Conservation (phyloP, 2,797 vertebrate genomes). For the Enteromius paludinosus region DNA sequence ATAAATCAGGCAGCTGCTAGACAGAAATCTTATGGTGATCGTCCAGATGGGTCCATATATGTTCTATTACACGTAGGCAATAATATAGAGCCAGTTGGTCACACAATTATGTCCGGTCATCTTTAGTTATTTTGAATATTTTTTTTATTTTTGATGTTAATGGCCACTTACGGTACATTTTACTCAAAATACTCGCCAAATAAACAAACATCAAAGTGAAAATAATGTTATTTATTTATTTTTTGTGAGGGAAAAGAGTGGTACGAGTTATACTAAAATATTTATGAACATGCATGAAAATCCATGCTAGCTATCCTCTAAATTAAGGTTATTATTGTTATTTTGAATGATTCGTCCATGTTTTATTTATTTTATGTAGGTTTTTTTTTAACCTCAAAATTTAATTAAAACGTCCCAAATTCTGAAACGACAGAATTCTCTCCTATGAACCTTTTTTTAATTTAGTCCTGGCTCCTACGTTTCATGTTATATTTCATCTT, state of each 20-base stretch:
- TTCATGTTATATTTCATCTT: not conserved
- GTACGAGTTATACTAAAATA: not conserved
- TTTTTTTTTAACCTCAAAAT: too few relatives aligned
- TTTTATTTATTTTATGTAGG: too few relatives aligned
- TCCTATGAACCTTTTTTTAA: too few relatives aligned
- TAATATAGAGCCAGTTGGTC: not conserved
- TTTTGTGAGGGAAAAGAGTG: not conserved
- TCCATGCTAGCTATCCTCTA: too few relatives aligned
- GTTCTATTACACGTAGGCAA: not conserved
- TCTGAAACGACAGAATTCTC: too few relatives aligned
- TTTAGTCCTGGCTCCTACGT: too few relatives aligned
- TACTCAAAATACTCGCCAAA: not conserved
- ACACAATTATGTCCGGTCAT: not conserved
- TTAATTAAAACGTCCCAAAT: too few relatives aligned
- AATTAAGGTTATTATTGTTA: too few relatives aligned
- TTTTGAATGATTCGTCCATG: not conserved
- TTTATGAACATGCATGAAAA: too few relatives aligned
- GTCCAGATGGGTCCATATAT: not conserved
- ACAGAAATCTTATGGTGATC: not conserved
- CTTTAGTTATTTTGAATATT: not conserved
- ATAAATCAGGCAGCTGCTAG: not conserved
- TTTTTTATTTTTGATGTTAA: not conserved
- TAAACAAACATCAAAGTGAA: not conserved
- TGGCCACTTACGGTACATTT: not conserved
- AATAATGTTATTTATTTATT: not conserved